phyloP scores from a whole-genome alignment of 2,888 invertebrate genomes.

The Zhuqinia jingwanae region DNA sequence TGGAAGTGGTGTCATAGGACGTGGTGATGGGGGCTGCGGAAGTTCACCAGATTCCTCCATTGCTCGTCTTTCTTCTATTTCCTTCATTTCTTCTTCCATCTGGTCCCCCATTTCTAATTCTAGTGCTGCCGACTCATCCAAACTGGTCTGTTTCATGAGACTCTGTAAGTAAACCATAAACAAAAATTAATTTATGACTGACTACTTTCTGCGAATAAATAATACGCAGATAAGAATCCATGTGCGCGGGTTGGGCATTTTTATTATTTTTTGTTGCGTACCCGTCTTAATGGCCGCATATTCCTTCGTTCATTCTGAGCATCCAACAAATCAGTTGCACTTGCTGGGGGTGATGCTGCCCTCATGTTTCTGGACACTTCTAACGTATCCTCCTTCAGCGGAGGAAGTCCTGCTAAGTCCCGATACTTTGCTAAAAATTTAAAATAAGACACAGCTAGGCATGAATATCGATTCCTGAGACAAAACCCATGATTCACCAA shows the following conservation, averaged over 20 bases:
- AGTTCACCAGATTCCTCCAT: conserved; percentile 81
- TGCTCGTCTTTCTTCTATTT: conserved; percentile 81
- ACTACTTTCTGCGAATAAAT: background rate
- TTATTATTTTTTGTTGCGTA: conserved; percentile 76
- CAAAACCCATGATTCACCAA: too few relatives aligned
- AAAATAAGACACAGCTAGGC: background rate
- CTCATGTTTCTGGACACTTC: conserved; percentile 97
- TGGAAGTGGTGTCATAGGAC: conserved; percentile 82
- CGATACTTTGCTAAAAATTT: conserved; percentile 80
- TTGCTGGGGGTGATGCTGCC: conserved; percentile 96
- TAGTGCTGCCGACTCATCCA: conserved; percentile 91
- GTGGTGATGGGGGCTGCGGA: conserved; percentile 83
- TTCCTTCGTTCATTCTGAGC: conserved; percentile 90
- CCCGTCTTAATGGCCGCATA: conserved; percentile 87
- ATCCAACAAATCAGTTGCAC: conserved; percentile 93
- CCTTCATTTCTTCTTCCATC: conserved; percentile 81
- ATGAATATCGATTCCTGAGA: background rate
- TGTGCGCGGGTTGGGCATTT: background rate
- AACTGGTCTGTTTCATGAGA: conserved; percentile 94
- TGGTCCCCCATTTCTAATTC: conserved; percentile 86
- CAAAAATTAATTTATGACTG: background rate
- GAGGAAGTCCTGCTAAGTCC: conserved; percentile 86
- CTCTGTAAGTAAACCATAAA: conserved; percentile 82
- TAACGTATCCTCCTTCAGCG: conserved; percentile 94
- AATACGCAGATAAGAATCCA: background rate